Evolutionary conservation across 2,797 vertebrate genomes (phyloP).

Genomic region (Sarcophilus harrisii): DNA sequence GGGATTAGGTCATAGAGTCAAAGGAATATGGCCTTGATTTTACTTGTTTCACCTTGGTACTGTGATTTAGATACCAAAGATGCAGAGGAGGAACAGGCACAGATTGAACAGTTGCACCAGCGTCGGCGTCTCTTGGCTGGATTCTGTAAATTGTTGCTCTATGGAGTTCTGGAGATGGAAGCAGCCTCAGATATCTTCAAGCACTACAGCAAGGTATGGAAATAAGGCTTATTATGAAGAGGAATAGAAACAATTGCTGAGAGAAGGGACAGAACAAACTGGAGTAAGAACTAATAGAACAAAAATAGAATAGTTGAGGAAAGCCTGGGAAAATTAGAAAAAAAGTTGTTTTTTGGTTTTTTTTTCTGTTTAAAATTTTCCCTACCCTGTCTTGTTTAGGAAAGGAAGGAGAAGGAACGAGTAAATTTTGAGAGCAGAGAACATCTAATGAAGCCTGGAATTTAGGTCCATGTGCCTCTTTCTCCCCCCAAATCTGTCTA

Average conservation of each 20-base stretch:
- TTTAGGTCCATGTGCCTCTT: background rate
- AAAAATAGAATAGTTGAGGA: constrained; percentile 6
- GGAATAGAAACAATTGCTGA: background rate
- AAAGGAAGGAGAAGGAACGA: background rate
- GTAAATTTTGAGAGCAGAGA: constrained; percentile 6
- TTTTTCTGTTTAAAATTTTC: constrained; percentile 25
- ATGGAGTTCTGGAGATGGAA: constrained; percentile 88
- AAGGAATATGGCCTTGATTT: constrained; percentile 24
- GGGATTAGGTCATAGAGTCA: background rate
- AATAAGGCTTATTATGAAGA: background rate
- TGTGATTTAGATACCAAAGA: constrained; percentile 55
- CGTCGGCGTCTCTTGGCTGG: constrained; percentile 90
- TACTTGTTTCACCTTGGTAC: constrained; percentile 5
- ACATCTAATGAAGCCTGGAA: background rate
- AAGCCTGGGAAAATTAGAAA: background rate
- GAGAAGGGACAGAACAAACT: background rate
- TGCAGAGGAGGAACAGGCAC: constrained; percentile 75
- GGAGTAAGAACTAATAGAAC: constrained; percentile 40
- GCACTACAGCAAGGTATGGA: constrained; percentile 90
- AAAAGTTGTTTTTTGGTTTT: constrained; percentile 6
- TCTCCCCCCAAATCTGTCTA: background rate
- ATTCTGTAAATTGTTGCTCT: constrained; percentile 92
- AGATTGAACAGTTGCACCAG: constrained; percentile 86
- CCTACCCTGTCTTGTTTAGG: background rate
- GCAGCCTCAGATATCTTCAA: constrained; percentile 92